A percentile compares a stretch with the other conserved stretches of the same genome.
These are phyloP conservation scores for Lonchura striata DNA, from an alignment of 2,113 vertebrate species.

Conservation along the genomic window DNA sequence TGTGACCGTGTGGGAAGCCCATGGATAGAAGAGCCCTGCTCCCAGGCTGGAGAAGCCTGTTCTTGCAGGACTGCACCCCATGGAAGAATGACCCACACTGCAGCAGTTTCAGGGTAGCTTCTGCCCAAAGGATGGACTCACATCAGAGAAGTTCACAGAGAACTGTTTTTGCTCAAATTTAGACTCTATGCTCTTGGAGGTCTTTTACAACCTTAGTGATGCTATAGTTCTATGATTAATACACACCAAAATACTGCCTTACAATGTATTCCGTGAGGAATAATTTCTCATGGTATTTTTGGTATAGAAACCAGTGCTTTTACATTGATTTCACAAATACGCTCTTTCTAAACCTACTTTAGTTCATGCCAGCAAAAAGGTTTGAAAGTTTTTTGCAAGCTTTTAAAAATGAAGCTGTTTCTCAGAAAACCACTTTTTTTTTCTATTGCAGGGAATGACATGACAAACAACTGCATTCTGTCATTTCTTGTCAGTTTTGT, in stretches of 20 bases:
- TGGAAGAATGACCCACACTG: background rate
- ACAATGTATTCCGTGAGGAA: background rate
- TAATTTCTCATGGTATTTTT: background rate
- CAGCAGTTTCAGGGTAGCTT: background rate
- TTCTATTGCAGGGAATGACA: background rate
- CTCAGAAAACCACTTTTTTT: background rate
- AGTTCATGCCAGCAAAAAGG: background rate
- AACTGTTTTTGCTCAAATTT: background rate
- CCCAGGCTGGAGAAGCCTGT: background rate
- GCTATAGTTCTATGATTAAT: background rate
- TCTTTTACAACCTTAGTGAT: background rate
- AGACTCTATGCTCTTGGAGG: background rate
- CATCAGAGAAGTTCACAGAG: background rate
- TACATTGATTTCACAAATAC: background rate
- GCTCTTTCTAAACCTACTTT: background rate
- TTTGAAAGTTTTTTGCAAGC: background rate
- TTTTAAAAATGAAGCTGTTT: background rate
- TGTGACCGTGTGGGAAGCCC: accelerated
- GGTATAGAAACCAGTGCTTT: background rate
- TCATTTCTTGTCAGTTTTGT: background rate
- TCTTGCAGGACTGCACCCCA: accelerated
- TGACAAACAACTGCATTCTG: background rate
- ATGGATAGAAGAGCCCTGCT: background rate
- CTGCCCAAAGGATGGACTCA: background rate
- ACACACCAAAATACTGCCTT: background rate